A percentile compares a stretch with the other conserved stretches of the same genome.
Evolutionary conservation across 2,797 vertebrate species (phyloP).

Genomic region (Halcyon smyrnensis): DNA sequence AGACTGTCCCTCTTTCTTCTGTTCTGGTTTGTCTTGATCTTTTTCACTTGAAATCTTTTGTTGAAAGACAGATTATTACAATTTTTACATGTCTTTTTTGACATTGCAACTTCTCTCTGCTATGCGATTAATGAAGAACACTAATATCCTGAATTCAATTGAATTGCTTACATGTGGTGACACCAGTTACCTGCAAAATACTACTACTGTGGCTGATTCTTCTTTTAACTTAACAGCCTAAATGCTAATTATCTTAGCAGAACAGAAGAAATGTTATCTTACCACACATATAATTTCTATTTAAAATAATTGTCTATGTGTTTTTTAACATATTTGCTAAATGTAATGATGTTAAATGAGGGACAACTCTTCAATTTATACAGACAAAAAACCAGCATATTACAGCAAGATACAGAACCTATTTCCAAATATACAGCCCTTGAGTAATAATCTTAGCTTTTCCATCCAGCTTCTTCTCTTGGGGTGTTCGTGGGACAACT

Average conservation of each 20-base stretch:
- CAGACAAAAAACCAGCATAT: neutral
- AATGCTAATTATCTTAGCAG: neutral
- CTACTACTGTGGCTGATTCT: neutral
- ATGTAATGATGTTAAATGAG: neutral
- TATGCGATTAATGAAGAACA: neutral
- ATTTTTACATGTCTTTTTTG: neutral
- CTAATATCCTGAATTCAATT: neutral
- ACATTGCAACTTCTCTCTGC: neutral
- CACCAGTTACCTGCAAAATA: neutral
- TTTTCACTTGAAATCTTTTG: conserved; percentile 55
- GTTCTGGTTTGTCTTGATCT: neutral
- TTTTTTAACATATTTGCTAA: neutral
- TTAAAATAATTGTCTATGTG: neutral
- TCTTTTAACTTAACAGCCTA: neutral
- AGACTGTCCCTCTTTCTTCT: neutral
- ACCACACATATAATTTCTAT: neutral
- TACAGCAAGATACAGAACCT: neutral
- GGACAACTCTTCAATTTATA: neutral
- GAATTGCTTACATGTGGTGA: neutral
- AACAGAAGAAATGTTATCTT: neutral
- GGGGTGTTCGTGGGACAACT: neutral
- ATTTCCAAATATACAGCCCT: neutral
- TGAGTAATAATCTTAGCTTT: neutral
- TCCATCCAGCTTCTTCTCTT: neutral
- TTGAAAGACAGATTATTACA: neutral